Base-by-base conservation (phyloP, 2,888 invertebrate species). In the Helicoverpa assulta region DNA sequence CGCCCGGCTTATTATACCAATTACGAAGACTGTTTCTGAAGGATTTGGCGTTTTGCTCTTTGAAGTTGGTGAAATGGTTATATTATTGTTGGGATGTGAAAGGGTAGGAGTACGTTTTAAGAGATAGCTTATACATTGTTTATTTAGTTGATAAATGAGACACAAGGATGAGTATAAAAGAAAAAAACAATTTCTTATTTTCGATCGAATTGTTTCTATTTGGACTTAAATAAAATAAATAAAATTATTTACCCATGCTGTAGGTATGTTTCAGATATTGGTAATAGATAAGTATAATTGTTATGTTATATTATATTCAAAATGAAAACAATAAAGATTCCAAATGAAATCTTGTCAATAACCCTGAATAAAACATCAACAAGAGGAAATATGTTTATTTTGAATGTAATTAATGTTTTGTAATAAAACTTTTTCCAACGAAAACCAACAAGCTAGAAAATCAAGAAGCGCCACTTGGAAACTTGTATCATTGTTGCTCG, bases 401-500 rank as follows among this genome's bases (percentile, higher is more conserved):
- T 57, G 58, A 70, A 76, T 64, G 68, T 78, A 78, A 80, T 76
- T 81, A 74, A 78, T 74, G 64, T 82, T 76, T 73, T 68, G 64
- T 74, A 73, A 76, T 76, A 73, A 76, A 82, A 82, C 61, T 81
- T 78, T 70, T 70, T 67, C 66, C 59, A 70, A 57, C 63, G 75
- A 80, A 81, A 85, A 76, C 80, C 78, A 82, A 80, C 84, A 86
- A 85, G 80, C 81, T 76, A 78, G 81, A 83, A 82, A 84, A 82
- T 81, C 74, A 83, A 83, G 82, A 77, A 77, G 76, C 73, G 72
- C 73, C 74, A 84, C 79, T 84, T 80, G 54, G 55, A 73, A 87
- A 87, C 81, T 87, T 82, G 81, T 84, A 85, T 86, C 84, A 84
- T 84, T 81, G 86, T 85, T 83, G 80, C 76, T 72, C 61, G 79